These are phyloP conservation scores for Heliconius eleuchia DNA, from an alignment of 1,140 invertebrate species.

Conservation along the genomic window DNA sequence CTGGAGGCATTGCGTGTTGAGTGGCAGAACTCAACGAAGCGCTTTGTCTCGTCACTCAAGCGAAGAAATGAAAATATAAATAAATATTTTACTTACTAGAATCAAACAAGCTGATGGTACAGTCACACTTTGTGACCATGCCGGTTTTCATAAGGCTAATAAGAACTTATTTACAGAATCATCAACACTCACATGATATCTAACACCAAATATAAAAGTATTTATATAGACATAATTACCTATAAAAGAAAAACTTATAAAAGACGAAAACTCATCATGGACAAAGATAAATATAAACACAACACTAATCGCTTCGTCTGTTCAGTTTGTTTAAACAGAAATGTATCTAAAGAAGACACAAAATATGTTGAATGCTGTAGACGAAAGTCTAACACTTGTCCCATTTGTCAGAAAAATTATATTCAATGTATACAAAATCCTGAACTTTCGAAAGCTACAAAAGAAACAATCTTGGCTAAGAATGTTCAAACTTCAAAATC, in stretches of 20 bases:
- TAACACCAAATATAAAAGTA: slow-evolving; percentile 41
- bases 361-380: slow-evolving; percentile 38
- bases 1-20: no score
- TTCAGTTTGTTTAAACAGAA: slow-evolving; percentile 59
- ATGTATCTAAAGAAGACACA: slow-evolving; percentile 36
- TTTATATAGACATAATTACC: slow-evolving; percentile 58
- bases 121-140: no score
- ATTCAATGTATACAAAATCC: slow-evolving; percentile 32
- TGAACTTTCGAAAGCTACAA: slow-evolving; percentile 22
- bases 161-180: background rate
- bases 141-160: background rate
- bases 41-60: no score
- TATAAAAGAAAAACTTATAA: slow-evolving; percentile 35
- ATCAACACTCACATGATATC: slow-evolving; percentile 27
- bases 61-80: no score
- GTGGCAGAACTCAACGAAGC: no score
- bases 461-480: slow-evolving; percentile 34
- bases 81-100: no score
- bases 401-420: slow-evolving; percentile 47
- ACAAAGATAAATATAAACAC: slow-evolving; percentile 36
- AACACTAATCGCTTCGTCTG: slow-evolving; percentile 55
- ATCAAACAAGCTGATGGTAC: no score
- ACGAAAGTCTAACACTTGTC: slow-evolving; percentile 49
- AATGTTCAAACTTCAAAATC: slow-evolving; percentile 52
- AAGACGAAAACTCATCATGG: slow-evolving; percentile 36